A percentile compares a stretch with the other conserved stretches of the same genome.
Conservation (phyloP, 2,888 invertebrate genomes). For the Aricia artaxerxes region DNA sequence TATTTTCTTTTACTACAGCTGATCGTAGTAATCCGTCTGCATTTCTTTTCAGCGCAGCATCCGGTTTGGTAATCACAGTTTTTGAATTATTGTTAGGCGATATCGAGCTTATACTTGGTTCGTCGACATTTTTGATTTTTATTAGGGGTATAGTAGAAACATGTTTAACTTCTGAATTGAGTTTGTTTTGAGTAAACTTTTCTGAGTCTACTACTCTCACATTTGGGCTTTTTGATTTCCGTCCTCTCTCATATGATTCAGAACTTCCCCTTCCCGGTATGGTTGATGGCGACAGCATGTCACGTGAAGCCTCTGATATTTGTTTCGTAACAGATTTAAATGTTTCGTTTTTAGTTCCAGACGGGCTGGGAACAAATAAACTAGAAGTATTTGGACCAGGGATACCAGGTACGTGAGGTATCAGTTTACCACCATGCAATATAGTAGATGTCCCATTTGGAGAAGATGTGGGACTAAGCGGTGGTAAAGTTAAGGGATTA, state of each 20-base stretch:
- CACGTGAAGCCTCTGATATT: constrained; percentile 51
- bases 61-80: constrained; percentile 53
- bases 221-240: constrained; percentile 53
- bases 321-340: constrained; percentile 49
- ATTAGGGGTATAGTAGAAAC: constrained; percentile 61
- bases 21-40: constrained; percentile 61
- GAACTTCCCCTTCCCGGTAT: constrained; percentile 49
- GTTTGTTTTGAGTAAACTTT: constrained; percentile 52
- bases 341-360: constrained; percentile 43
- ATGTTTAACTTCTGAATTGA: constrained; percentile 52
- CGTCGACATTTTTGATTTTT: constrained; percentile 68
- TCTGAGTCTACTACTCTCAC: constrained; percentile 48
- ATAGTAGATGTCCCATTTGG: constrained; percentile 83
- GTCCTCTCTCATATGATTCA: constrained; percentile 55
- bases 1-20: constrained; percentile 61
- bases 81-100: constrained; percentile 52
- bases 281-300: constrained; percentile 47
- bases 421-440: constrained; percentile 85
- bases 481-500: constrained; percentile 84
- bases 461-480: constrained; percentile 67
- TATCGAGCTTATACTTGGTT: constrained; percentile 44
- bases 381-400: constrained; percentile 88
- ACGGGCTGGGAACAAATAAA: constrained; percentile 57
- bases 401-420: constrained; percentile 93
- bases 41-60: constrained; percentile 60